These are phyloP conservation scores for Odontomyia ornata DNA, from an alignment of 2,888 invertebrate genomes.

Conservation along the genomic window DNA sequence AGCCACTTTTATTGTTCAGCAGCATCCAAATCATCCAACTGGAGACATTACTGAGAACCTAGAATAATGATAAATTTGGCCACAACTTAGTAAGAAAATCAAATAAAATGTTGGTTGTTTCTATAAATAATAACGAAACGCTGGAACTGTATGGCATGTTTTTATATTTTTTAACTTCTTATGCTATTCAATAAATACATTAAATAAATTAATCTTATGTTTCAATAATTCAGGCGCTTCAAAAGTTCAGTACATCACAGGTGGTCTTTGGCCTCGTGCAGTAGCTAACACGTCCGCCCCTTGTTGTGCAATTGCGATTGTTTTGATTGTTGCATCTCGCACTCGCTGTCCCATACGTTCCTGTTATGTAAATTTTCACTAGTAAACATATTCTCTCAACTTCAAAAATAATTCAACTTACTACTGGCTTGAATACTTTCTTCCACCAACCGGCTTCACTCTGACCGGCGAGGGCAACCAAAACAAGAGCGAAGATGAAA, in stretches of 20 bases:
- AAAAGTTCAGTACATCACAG: neutral
- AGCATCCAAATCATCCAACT: no score
- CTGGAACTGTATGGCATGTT: no score
- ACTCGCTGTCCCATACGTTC: conserved; percentile 22
- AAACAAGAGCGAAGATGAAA: conserved; percentile 32
- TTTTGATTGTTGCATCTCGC: conserved; percentile 23
- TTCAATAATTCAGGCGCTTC: no score
- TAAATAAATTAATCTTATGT: no score
- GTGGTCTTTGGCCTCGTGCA: neutral
- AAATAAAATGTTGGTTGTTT: no score
- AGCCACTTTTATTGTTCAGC: no score
- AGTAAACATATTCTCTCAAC: neutral
- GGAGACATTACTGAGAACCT: no score
- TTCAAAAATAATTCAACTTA: neutral
- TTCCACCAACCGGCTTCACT: conserved; percentile 39
- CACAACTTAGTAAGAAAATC: no score
- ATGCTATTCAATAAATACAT: no score
- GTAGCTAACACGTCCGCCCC: conserved; percentile 33
- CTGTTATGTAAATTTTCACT: neutral
- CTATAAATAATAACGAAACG: no score
- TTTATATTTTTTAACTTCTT: no score
- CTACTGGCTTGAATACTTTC: conserved; percentile 36
- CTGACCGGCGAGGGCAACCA: conserved; percentile 25
- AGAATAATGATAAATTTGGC: no score
- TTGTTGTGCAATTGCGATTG: conserved; percentile 31